Evolutionary conservation across 2,797 vertebrate species (phyloP).

Genomic region (Diplodus puntazzo): DNA sequence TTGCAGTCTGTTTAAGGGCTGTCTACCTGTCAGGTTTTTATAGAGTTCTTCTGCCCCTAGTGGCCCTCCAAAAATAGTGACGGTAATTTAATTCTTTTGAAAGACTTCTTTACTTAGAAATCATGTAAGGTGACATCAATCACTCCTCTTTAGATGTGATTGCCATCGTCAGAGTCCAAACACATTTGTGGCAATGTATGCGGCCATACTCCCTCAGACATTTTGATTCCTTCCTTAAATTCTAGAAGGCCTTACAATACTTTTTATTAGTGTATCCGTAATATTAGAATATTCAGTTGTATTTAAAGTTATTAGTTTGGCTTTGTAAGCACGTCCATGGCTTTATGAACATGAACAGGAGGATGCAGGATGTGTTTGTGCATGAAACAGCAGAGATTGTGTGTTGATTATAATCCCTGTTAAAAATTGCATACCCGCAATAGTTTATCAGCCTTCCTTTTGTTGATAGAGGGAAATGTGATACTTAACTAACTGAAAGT

Average conservation of each 20-base stretch:
- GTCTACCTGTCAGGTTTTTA: neutral
- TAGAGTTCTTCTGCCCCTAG: neutral
- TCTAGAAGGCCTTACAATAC: neutral
- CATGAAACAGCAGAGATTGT: slow-evolving; percentile 3
- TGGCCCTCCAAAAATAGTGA: neutral
- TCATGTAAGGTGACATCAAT: neutral
- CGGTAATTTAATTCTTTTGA: neutral
- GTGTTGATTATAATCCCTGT: slow-evolving; percentile 26
- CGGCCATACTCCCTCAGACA: neutral
- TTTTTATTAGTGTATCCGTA: neutral
- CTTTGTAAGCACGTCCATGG: neutral
- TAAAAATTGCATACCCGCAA: slow-evolving; percentile 34
- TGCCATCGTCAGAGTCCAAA: neutral
- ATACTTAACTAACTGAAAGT: slow-evolving; percentile 45
- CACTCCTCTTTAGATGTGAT: too few species aligned
- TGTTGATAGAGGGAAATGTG: slow-evolving; percentile 38
- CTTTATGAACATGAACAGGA: neutral
- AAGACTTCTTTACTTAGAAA: neutral
- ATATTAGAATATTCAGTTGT: neutral
- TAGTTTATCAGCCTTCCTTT: slow-evolving; percentile 22
- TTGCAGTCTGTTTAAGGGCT: too few species aligned
- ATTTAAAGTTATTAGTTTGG: neutral
- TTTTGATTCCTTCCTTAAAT: neutral
- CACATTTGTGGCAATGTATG: neutral
- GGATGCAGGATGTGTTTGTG: neutral